These are phyloP conservation scores for Drosophila auraria DNA, from an alignment of 1,140 invertebrate species.

Conservation along the genomic window DNA sequence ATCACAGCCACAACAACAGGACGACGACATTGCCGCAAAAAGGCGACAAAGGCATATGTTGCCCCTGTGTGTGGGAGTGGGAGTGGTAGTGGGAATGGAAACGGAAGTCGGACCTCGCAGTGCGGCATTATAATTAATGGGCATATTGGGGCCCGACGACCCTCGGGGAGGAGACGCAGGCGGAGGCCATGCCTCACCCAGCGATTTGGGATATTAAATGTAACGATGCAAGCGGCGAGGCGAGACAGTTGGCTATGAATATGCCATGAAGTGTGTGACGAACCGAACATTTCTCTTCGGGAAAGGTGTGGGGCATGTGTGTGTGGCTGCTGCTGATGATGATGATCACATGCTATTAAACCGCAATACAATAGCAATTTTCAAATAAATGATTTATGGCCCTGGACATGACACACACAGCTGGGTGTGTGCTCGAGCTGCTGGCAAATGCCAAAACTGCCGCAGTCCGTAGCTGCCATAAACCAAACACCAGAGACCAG, in stretches of 20 bases:
- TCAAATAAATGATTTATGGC: constrained; percentile 82
- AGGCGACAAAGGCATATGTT: constrained; percentile 74
- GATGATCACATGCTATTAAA: constrained; percentile 82
- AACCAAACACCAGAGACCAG: constrained; percentile 39
- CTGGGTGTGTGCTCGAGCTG: constrained; percentile 19
- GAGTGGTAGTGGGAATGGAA: background rate
- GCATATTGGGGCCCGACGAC: constrained; percentile 67
- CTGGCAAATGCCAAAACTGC: constrained; percentile 55
- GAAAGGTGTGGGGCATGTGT: constrained; percentile 18
- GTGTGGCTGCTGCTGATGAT: constrained; percentile 51
- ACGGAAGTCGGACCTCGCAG: constrained; percentile 44
- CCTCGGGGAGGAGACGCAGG: background rate
- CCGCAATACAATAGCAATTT: constrained; percentile 82
- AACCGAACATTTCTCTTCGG: constrained; percentile 22
- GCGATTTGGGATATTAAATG: constrained; percentile 77
- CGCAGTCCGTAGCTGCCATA: constrained; percentile 59
- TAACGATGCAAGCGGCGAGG: constrained; percentile 61
- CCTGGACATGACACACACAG: constrained; percentile 61
- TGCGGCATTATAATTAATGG: constrained; percentile 81
- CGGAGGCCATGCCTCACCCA: constrained; percentile 16
- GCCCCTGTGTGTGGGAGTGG: constrained; percentile 15
- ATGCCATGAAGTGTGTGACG: constrained; percentile 61
- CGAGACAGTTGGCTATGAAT: constrained; percentile 63
- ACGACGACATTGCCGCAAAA: constrained; percentile 39
- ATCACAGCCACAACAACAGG: constrained; percentile 54